A percentile compares a stretch with the other conserved stretches of the same genome.
Conservation (phyloP, 1,140 invertebrate species). For the Eueides isabella region DNA sequence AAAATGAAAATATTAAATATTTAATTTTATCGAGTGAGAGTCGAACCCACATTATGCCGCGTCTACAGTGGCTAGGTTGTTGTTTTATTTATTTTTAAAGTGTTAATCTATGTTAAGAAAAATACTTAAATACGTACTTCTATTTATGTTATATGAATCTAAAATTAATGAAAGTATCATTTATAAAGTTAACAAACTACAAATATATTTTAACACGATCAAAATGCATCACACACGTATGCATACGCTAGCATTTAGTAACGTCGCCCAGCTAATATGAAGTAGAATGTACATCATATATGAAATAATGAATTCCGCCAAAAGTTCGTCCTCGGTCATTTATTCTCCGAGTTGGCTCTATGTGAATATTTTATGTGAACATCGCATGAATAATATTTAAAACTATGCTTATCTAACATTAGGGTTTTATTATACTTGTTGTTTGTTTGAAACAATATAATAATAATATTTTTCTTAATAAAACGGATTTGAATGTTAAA, state of each 20-base stretch:
- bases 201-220: not conserved
- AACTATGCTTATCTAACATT: slow-evolving; percentile 4
- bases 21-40: too few species aligned
- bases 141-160: not conserved
- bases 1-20: too few species aligned
- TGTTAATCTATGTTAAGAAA: too few species aligned
- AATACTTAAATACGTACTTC: not conserved
- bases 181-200: not conserved
- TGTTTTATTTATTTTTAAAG: too few species aligned
- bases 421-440: slow-evolving; percentile 16
- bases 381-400: slow-evolving; percentile 23
- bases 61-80: too few species aligned
- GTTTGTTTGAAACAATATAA: not conserved
- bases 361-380: slow-evolving; percentile 21
- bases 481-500: not conserved
- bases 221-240: not conserved
- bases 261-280: not conserved
- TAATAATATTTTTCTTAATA: not conserved
- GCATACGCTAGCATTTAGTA: not conserved
- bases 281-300: not conserved
- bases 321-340: not conserved
- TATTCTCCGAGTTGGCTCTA: not conserved
- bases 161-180: not conserved
- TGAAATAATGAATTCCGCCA: not conserved
- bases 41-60: too few species aligned